Conservation (phyloP, 2,888 invertebrate species). For the Andrena bucephala region DNA sequence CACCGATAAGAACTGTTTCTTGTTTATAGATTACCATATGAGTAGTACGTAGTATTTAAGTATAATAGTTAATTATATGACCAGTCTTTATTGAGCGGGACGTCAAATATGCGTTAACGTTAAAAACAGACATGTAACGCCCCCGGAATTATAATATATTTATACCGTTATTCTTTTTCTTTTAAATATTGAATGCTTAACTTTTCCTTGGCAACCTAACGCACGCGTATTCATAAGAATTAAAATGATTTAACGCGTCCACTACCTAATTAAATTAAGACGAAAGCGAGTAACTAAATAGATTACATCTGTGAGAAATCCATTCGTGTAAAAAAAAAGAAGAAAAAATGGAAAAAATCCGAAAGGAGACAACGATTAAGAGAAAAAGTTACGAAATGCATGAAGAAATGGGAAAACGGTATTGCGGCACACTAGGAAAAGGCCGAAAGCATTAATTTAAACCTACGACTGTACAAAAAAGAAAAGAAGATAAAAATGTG, state of each 20-base stretch:
- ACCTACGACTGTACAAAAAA: conserved; percentile 6
- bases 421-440: conserved; percentile 3
- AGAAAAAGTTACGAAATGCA: conserved; percentile 38
- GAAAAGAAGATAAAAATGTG: conserved; percentile 9
- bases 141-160: conserved; percentile 75
- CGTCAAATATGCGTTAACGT: conserved; percentile 65
- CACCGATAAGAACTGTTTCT: conserved; percentile 64
- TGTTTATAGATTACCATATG: conserved; percentile 68
- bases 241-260: conserved; percentile 52
- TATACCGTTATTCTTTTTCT: conserved; percentile 55
- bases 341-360: neutral
- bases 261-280: conserved; percentile 72
- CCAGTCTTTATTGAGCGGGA: conserved; percentile 81
- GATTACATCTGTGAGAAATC: conserved; percentile 29
- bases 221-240: conserved; percentile 51
- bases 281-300: conserved; percentile 44
- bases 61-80: conserved; percentile 79
- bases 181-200: conserved; percentile 69
- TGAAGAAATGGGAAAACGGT: conserved; percentile 23
- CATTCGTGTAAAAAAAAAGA: neutral
- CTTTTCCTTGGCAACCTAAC: conserved; percentile 65
- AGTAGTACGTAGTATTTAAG: conserved; percentile 73
- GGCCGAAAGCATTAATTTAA: conserved; percentile 12
- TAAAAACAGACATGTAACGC: conserved; percentile 68
- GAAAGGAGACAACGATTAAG: conserved; percentile 7